Base-by-base conservation (phyloP, 2,888 invertebrate genomes). In the Seira musarum region DNA sequence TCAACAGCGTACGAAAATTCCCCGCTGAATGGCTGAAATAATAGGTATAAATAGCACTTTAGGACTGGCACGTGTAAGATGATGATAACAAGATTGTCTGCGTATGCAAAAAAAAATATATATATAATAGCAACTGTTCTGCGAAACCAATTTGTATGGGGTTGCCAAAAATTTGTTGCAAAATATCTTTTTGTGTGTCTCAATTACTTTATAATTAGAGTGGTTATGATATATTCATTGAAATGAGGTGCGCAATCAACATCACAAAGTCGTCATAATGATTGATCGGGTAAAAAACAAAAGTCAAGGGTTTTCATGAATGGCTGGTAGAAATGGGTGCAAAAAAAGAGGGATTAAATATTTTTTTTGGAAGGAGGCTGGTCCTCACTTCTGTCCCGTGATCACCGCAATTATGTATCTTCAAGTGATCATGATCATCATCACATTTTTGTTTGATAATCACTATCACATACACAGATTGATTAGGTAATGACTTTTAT, bases 21-120 rank as follows among this genome's bases (percentile, higher is more conserved):
- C n/a, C n/a, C n/a, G n/a, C n/a, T n/a, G n/a, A n/a, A n/a, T n/a
- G n/a, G n/a, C n/a, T n/a, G n/a, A n/a, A n/a, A 40, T 40, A 40
- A 40, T 40, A 13, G 40, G 13, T 40, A 40, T 40, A 40, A 40
- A 40, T 40, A 40, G 40, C 40, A 40, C 40, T 40, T 40, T 15
- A 24, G 24, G 8, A 40, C 66, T 64, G 66, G 66, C 66, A 66
- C 66, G 66, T 66, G 66, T 66, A 66, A 64, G 15, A 22, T 64
- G 64, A 24, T 64, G 24, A n/a, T n/a, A 64, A 64, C 64, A 19
- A 64, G 17, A 40, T 40, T 40, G 40, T 40, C 6, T 40, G 40
- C 5, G 40, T 40, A 40, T 40, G 40, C 40, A 40, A 8, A 40
- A 5, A 40, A 40, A 40, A n/a, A n/a, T 40, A 40, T 13, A 40